A percentile compares a stretch with the other conserved stretches of the same genome.
Evolutionary conservation across 2,113 vertebrate genomes (phyloP).

Genomic region (Hiodon tergisus): DNA sequence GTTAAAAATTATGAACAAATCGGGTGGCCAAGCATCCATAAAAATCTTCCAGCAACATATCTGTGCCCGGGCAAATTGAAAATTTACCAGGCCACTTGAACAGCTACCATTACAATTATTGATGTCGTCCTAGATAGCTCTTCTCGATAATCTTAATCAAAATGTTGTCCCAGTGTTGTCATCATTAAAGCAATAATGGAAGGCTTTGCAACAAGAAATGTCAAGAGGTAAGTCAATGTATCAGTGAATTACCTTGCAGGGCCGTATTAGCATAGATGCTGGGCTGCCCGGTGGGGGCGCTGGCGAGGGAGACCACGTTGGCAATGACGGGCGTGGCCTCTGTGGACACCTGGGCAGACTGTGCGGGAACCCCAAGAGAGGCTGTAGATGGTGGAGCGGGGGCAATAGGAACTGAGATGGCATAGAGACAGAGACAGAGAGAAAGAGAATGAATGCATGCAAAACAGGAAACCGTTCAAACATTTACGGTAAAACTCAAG

Average conservation of each 20-base stretch:
- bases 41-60: no score
- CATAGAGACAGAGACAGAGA: no score
- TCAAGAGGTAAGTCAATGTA: neutral
- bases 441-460: no score
- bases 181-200: no score
- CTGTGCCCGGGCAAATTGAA: no score
- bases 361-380: constrained; percentile 21
- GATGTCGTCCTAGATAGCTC: no score
- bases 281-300: constrained; percentile 66
- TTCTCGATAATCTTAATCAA: neutral
- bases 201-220: no score
- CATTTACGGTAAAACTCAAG: no score
- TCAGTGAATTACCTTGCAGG: constrained; percentile 68
- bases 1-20: constrained; percentile 19
- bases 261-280: constrained; percentile 65
- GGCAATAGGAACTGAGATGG: constrained; percentile 21
- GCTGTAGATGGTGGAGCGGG: constrained; percentile 34
- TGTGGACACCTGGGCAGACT: constrained; percentile 42
- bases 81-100: no score
- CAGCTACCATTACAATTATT: no score
- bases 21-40: neutral
- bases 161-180: neutral
- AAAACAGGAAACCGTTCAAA: no score
- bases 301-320: constrained; percentile 87
- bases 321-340: constrained; percentile 89